A percentile compares a stretch with the other conserved stretches of the same genome.
Evolutionary conservation across 2,113 vertebrate genomes (phyloP).

Genomic region (Hystrix brachyura): DNA sequence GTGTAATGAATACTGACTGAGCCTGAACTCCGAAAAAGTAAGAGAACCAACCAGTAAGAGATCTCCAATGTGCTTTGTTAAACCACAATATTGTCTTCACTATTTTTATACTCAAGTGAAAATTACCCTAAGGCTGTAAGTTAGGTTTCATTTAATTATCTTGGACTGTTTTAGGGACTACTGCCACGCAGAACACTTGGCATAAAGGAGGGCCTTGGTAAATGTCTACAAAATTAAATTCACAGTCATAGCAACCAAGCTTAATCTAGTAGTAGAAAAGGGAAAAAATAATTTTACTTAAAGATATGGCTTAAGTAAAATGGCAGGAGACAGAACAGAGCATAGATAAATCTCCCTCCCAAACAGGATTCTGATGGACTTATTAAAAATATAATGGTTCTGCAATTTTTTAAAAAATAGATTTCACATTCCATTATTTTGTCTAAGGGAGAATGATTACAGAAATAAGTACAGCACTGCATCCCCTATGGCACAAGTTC

Average conservation of each 20-base stretch:
- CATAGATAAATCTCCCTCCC: background rate
- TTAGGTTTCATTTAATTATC: background rate
- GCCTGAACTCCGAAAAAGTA: background rate
- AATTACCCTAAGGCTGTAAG: background rate
- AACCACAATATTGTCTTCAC: background rate
- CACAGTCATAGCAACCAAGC: background rate
- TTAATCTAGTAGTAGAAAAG: background rate
- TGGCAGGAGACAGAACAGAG: background rate
- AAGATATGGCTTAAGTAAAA: background rate
- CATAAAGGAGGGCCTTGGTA: background rate
- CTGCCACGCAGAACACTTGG: background rate
- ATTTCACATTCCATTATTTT: background rate
- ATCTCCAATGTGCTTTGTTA: background rate
- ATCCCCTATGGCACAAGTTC: constrained; percentile 59
- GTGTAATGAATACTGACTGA: background rate
- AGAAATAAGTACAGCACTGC: background rate
- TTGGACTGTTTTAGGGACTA: background rate
- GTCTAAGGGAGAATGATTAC: background rate
- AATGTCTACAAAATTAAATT: background rate
- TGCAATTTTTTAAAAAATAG: background rate
- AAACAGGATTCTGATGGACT: background rate
- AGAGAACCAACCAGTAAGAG: background rate
- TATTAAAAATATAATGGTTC: background rate
- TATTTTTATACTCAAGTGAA: background rate
- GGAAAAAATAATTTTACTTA: background rate